Evolutionary conservation across 2,888 invertebrate genomes (phyloP).

Genomic region (Mactromeris polynyma): DNA sequence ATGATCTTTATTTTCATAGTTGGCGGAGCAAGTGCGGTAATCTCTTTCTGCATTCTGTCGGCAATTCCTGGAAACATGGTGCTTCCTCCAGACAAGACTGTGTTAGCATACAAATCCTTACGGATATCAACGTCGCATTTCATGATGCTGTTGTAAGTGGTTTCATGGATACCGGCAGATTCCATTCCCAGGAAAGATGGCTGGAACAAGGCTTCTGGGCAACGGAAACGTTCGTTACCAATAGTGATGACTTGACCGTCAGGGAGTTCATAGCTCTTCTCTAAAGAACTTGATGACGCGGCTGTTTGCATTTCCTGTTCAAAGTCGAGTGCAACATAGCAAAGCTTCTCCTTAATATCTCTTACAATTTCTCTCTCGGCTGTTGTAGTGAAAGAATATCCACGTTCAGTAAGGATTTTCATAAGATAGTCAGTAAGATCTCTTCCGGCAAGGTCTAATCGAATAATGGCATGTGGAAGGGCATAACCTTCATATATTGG

Average conservation of each 20-base stretch:
- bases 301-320: conserved; percentile 91
- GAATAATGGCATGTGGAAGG: conserved; percentile 27
- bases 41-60: conserved; percentile 99
- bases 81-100: neutral
- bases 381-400: conserved; percentile 7
- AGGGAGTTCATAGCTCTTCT: conserved; percentile 92
- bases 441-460: conserved; percentile 9
- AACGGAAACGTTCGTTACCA: conserved; percentile 69
- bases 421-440: conserved; percentile 11
- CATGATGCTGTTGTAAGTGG: conserved; percentile 79
- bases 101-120: conserved; percentile 88
- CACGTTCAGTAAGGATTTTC: conserved; percentile 18
- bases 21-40: conserved; percentile 92
- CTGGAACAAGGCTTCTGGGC: neutral
- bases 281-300: conserved; percentile 95
- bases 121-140: conserved; percentile 84
- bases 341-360: conserved; percentile 88
- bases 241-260: conserved; percentile 77
- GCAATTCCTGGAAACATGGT: conserved; percentile 91
- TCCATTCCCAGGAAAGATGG: conserved; percentile 4
- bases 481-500: conserved; percentile 40
- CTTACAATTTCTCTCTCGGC: conserved; percentile 1
- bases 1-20: conserved; percentile 90
- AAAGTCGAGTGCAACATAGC: conserved; percentile 3
- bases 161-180: conserved; percentile 55